phyloP scores from a whole-genome alignment of 2,797 vertebrate species.

The Microhierax caerulescens region DNA sequence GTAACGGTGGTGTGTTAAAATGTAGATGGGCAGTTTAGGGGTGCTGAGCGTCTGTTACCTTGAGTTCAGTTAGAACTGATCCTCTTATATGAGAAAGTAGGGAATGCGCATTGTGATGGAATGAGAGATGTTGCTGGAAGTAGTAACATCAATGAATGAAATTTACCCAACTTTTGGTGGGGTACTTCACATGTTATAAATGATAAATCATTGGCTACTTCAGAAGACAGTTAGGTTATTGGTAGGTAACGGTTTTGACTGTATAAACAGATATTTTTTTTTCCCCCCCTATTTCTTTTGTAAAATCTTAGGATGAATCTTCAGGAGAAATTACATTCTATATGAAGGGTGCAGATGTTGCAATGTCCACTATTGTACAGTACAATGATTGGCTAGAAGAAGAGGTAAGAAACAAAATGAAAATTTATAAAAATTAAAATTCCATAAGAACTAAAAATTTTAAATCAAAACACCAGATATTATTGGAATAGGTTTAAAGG shows the following conservation, averaged over 20 bases:
- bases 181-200: background rate
- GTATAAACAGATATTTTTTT: background rate
- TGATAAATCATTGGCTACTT: background rate
- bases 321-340: slow-evolving; percentile 96
- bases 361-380: slow-evolving; percentile 95
- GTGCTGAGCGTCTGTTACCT: background rate
- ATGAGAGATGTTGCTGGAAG: background rate
- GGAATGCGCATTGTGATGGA: background rate
- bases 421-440: background rate
- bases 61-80: background rate
- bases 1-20: background rate
- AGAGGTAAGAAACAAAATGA: slow-evolving; percentile 80
- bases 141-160: background rate
- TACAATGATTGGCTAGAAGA: slow-evolving; percentile 99
- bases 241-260: background rate
- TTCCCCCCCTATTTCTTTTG: background rate
- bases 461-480: background rate
- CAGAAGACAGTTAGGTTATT: background rate
- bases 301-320: slow-evolving; percentile 85
- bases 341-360: slow-evolving; percentile 96
- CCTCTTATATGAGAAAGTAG: background rate
- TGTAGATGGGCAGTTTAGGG: background rate
- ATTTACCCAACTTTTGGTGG: background rate
- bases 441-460: background rate
- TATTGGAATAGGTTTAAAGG: background rate